Conservation (phyloP, 2,113 vertebrate genomes). For the Carassius gibelio region DNA sequence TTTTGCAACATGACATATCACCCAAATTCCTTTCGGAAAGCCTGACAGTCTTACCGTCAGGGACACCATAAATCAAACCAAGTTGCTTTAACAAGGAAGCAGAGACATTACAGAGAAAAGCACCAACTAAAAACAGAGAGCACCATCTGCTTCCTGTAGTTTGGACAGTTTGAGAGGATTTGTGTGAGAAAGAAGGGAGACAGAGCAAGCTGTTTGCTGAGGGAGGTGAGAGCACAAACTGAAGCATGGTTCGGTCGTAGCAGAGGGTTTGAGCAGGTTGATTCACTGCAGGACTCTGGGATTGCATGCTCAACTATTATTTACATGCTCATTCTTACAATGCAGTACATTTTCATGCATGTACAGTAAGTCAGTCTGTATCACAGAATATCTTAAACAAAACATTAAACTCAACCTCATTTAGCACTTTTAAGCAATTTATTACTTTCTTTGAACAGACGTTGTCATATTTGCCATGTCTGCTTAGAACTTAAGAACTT, state of each 20-base stretch:
- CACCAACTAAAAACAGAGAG: conserved; percentile 31
- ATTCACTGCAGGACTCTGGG: conserved; percentile 21
- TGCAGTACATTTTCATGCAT: neutral
- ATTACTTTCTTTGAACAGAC: neutral
- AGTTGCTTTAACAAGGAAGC: neutral
- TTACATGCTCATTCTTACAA: neutral
- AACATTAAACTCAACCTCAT: neutral
- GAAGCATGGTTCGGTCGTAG: conserved; percentile 10
- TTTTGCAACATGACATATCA: conserved; percentile 33
- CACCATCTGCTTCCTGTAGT: conserved; percentile 33
- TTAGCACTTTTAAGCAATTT: neutral
- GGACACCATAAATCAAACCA: conserved; percentile 13
- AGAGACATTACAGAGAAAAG: conserved; percentile 15
- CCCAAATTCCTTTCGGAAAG: conserved; percentile 10
- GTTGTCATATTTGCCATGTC: neutral
- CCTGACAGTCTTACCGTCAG: conserved; percentile 23
- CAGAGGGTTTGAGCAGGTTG: conserved; percentile 28
- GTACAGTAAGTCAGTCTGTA: neutral
- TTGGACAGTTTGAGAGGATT: conserved; percentile 38
- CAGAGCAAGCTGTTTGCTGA: conserved; percentile 72
- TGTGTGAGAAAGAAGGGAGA: conserved; percentile 62
- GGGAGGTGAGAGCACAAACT: conserved; percentile 53
- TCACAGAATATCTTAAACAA: neutral
- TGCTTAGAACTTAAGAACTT: no score
- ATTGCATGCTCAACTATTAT: neutral